Percentiles rank a stretch among this genome's conserved stretches.
These are phyloP conservation scores for Catajapyx aquilonaris DNA, from an alignment of 1,140 invertebrate species.

Conservation along the genomic window DNA sequence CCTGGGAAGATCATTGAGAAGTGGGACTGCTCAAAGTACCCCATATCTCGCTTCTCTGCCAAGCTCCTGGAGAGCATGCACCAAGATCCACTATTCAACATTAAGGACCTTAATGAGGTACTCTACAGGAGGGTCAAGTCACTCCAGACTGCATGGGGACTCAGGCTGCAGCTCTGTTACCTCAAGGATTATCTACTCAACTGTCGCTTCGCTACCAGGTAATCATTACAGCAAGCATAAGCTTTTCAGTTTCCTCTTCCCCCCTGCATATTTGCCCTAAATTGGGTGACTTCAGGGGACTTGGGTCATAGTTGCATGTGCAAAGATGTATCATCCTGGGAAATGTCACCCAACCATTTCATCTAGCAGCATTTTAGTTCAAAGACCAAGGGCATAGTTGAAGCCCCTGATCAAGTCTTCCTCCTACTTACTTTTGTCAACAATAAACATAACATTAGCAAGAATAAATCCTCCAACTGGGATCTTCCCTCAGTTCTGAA, in stretches of 20 bases:
- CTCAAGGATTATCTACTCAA: conserved; percentile 43
- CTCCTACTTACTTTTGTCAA: neutral
- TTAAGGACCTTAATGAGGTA: conserved; percentile 42
- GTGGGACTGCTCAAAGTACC: conserved; percentile 53
- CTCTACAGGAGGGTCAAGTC: conserved; percentile 38
- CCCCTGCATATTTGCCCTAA: conserved; percentile 24
- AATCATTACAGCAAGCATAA: conserved; percentile 45
- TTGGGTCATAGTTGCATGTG: too few species aligned
- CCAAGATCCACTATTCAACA: conserved; percentile 54
- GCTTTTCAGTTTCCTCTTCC: conserved; percentile 37
- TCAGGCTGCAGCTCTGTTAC: conserved; percentile 39
- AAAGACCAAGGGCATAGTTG: too few species aligned
- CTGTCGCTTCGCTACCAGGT: conserved; percentile 40
- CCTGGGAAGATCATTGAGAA: conserved; percentile 53
- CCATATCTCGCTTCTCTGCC: conserved; percentile 61
- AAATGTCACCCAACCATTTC: too few species aligned
- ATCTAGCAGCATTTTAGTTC: too few species aligned
- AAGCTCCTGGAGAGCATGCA: conserved; percentile 54
- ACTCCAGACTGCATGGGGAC: conserved; percentile 33
- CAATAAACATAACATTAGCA: conserved; percentile 1
- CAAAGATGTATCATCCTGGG: too few species aligned
- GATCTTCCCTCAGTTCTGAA: too few species aligned
- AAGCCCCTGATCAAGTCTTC: too few species aligned
- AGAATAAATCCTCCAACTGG: too few species aligned
- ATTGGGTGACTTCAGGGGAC: too few species aligned